Percentiles rank a stretch among this genome's conserved stretches.
Conservation (phyloP, 2,888 invertebrate species). For the Podotricha telesiphe region DNA sequence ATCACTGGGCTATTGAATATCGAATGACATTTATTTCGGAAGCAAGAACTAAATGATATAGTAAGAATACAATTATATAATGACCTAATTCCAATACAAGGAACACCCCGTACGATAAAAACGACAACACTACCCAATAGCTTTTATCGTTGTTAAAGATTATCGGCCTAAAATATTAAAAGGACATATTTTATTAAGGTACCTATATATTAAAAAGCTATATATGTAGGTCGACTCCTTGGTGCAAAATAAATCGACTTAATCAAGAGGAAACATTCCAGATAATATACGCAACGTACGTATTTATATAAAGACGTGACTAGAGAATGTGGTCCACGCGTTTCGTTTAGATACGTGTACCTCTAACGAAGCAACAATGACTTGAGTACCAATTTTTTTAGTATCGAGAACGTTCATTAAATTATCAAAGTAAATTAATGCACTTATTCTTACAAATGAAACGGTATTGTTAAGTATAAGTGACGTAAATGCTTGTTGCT, state of each 20-base stretch:
- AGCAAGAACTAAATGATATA: background rate
- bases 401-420: constrained; percentile 26
- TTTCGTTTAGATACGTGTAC: constrained; percentile 28
- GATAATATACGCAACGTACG: constrained; percentile 43
- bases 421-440: constrained; percentile 20
- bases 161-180: too few relatives aligned
- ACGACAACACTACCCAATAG: too few relatives aligned
- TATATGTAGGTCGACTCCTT: constrained; percentile 45
- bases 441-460: background rate
- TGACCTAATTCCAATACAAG: too few relatives aligned
- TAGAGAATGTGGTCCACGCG: constrained; percentile 64
- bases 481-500: background rate
- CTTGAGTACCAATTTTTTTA: constrained; percentile 18
- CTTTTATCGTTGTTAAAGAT: too few relatives aligned
- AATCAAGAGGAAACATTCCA: constrained; percentile 49
- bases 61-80: too few relatives aligned
- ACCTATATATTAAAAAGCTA: constrained; percentile 23
- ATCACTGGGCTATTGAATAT: background rate
- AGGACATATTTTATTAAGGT: constrained; percentile 9
- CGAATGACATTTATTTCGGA: background rate
- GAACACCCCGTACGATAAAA: too few relatives aligned
- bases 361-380: constrained; percentile 32
- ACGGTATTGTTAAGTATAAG: background rate
- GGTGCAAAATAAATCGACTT: constrained; percentile 50
- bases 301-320: constrained; percentile 53